Base-by-base conservation (phyloP, 35 echinoderm and acorn worm species). In the Heliocidaris erythrogramma region DNA sequence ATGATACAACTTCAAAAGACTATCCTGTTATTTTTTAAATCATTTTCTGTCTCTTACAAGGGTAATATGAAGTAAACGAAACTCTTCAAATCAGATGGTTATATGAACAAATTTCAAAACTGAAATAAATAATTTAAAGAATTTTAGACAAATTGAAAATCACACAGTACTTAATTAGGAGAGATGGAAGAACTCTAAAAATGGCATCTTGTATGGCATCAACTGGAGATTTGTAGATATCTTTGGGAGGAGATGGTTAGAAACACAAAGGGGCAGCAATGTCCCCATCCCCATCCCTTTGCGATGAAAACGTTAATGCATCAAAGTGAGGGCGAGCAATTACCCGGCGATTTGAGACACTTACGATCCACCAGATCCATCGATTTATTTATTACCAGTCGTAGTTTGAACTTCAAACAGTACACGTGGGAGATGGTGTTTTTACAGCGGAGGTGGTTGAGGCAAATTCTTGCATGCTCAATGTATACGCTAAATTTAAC, bases 311-410 rank as follows among this genome's bases (percentile, higher is more conserved):
- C 65, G 18, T 78, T n/a, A 78, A 78, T 78, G 27, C 65, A 78
- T 78, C 65, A 78, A 78, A 78, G 65, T 78, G 65, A 78, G 65
- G 65, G 65, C 65, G 65, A 78, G 65, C 65, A 78, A 78, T 30
- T 92, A 92, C 91, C 49, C 31, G 50, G 91, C 49, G 48, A 92
- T 92, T 92, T 59, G 48, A 92, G 91, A 92, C 91, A 92, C 91
- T 92, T 92, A 78, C 65, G 24, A 92, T 92, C 30, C 47, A 59
- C n/a, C 29, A 92, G 11, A 92, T 17, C 31, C 47, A 52, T 52
- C 91, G 49, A 52, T 92, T 92, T 92, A 59, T 92, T 92, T 42
- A 59, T 92, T 92, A 92, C 91, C 17, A 92, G 5, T 92, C 47
- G 11, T 59, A 48, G 48, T 30, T 30, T 92, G 91, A 92, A 92